phyloP scores from a whole-genome alignment of 2,113 vertebrate species.

The Neotoma lepida region DNA sequence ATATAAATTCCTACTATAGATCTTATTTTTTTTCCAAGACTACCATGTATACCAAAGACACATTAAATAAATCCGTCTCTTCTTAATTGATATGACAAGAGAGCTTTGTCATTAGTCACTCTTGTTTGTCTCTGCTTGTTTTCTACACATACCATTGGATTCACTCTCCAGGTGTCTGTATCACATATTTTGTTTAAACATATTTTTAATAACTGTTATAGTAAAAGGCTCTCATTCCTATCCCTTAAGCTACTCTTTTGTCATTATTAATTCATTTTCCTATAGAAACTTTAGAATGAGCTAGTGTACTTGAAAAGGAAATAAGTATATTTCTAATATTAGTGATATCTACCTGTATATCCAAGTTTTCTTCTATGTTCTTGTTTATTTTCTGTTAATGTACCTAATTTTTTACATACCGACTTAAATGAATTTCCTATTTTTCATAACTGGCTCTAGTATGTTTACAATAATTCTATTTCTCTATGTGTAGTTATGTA shows the following conservation, averaged over 20 bases:
- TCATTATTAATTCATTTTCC: not conserved
- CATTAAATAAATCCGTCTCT: not conserved
- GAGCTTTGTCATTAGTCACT: not conserved
- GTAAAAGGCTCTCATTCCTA: not conserved
- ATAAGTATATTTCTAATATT: not conserved
- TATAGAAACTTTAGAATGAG: not conserved
- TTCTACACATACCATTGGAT: not conserved
- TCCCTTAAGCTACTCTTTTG: not conserved
- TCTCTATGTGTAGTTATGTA: not conserved
- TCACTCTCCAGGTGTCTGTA: not conserved
- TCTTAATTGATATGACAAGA: not conserved
- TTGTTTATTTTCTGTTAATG: not conserved
- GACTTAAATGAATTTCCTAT: not conserved
- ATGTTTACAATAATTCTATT: not conserved
- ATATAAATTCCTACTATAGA: not conserved
- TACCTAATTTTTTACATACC: not conserved
- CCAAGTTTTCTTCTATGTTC: not conserved
- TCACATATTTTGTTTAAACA: not conserved
- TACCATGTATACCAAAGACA: not conserved
- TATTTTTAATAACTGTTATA: not conserved
- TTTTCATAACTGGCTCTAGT: not conserved
- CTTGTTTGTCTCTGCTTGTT: not conserved
- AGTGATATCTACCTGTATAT: not conserved
- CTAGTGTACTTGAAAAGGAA: not conserved
- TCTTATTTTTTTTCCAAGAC: constrained; percentile 15